Conservation (phyloP, 2,797 vertebrate species). For the Pangasius macronema region DNA sequence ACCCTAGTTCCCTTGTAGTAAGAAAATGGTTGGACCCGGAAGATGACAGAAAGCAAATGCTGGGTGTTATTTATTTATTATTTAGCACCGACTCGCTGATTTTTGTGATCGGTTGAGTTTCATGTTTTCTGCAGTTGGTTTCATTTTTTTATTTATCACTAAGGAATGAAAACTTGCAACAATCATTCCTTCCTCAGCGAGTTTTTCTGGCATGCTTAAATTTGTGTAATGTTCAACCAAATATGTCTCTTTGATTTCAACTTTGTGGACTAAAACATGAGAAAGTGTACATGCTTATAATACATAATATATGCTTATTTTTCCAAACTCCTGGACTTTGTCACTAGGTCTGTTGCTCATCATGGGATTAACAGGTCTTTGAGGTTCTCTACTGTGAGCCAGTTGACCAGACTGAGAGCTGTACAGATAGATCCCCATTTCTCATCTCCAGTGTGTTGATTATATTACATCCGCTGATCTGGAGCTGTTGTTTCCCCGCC, state of each 20-base stretch:
- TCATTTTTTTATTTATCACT: too few species aligned
- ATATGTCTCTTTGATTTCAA: background rate
- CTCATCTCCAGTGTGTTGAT: background rate
- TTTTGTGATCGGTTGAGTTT: too few species aligned
- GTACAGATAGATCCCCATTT: background rate
- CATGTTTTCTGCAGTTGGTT: too few species aligned
- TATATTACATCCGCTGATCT: background rate
- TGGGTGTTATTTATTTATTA: background rate
- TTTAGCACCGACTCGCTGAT: background rate
- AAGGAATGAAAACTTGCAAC: background rate
- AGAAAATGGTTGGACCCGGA: background rate
- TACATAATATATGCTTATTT: background rate
- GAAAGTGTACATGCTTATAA: background rate
- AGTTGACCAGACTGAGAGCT: background rate
- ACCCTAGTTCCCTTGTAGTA: background rate
- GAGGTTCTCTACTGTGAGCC: background rate
- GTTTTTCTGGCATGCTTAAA: background rate
- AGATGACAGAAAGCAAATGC: background rate
- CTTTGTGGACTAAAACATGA: background rate
- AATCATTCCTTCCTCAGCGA: background rate
- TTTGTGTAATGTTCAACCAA: background rate
- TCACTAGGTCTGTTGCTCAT: background rate
- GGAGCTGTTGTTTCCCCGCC: background rate
- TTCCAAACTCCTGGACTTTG: background rate
- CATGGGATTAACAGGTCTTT: conserved; percentile 9